Evolutionary conservation across 2,888 invertebrate genomes (phyloP).

Genomic region (Xanthorhoe spadicearia): DNA sequence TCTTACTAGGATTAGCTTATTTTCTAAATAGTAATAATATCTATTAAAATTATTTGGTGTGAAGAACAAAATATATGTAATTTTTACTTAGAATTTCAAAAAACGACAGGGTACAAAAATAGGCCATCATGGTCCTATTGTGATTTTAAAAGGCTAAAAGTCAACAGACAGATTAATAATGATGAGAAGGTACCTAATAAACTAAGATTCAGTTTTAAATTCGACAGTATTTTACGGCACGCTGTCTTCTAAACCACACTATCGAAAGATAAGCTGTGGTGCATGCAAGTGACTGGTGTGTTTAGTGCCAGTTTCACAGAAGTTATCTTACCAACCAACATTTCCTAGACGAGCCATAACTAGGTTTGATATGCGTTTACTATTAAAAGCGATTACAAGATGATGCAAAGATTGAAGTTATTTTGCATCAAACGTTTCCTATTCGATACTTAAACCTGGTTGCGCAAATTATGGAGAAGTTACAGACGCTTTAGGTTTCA

Average conservation of each 20-base stretch:
- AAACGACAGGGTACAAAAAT: no score
- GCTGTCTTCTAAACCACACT: neutral
- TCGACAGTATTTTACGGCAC: no score
- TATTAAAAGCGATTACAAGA: neutral
- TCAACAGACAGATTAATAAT: no score
- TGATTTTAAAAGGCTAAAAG: no score
- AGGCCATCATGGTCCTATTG: no score
- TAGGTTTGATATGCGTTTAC: neutral
- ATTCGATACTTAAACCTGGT: neutral
- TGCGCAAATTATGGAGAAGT: neutral
- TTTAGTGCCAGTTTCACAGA: neutral
- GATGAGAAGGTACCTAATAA: no score
- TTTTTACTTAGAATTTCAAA: no score
- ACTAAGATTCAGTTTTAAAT: no score
- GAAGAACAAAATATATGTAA: no score
- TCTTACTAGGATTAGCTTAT: no score
- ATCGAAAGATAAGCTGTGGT: neutral
- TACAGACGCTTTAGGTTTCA: neutral
- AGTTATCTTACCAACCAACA: neutral
- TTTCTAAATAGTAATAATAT: no score
- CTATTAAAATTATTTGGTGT: no score
- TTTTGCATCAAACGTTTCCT: neutral
- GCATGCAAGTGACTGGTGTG: neutral
- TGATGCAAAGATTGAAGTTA: neutral
- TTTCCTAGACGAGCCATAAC: neutral